Evolutionary conservation across 2,797 vertebrate species (phyloP), one percentile per base, ranked within the genome.

Genomic region (Carduelis carduelis): DNA sequence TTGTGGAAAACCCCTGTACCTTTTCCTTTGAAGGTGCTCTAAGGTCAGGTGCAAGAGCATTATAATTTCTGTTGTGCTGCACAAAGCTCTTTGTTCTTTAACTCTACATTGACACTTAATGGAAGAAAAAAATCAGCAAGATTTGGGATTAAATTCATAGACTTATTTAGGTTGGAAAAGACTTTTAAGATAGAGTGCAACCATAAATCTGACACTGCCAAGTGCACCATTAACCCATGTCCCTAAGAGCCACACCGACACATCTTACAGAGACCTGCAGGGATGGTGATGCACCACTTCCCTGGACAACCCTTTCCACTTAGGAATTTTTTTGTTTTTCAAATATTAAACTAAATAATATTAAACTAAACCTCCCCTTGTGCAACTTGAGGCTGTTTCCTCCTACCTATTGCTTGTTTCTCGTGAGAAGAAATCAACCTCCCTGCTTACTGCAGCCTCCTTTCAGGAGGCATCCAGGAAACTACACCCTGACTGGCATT

Each of bases 261-360:
- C 0, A 0, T 21, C 41, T 12, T n/a, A 30, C 7, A 21, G 11
- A 65, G 26, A 30, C 21, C 39, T 55, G 23, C 47, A 57, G 47
- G 30, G 15, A 14, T 3, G 4, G 21, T 19, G 43, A 23, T 37
- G 30, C 47, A 39, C 8, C 16, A 8, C 22, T 61, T 66, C 34
- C 57, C 34, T 49, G 64, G 32, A 28, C 43, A 83, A 8, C 44
- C 11, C 24, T 66, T 70, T 75, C 39, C 30, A 53, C 17, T 3
- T 9, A 22, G n/a, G 24, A 46, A 3, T 12, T 28, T 8, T 49
- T 59, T 59, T 59, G 17, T 39, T 75, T 59, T 34, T 3, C 23
- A n/a, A 3, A 18, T 37, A 37, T 37, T 37, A 37, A 37, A 23
- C 9, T 65, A 32, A 66, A 32, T 35, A 35, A 35, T 35, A 35